Percentiles rank a stretch among this genome's conserved stretches.
Conservation (phyloP, 2,113 vertebrate species). For the Thalassoma bifasciatum region DNA sequence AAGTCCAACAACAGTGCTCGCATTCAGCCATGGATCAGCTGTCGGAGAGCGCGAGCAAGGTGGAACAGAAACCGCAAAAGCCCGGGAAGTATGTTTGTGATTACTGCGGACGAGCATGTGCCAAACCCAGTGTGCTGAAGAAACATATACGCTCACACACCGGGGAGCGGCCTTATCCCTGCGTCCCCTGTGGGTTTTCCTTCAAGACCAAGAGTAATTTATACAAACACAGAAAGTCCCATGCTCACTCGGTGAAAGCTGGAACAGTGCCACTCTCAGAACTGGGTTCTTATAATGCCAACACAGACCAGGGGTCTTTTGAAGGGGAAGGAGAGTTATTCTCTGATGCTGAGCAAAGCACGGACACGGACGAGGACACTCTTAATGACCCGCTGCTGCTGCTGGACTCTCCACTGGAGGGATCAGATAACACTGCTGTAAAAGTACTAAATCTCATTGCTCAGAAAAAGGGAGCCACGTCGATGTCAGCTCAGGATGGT, state of each 20-base stretch:
- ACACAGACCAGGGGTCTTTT: conserved; percentile 88
- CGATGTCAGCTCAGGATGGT: conserved; percentile 84
- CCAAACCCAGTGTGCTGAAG: conserved; percentile 98
- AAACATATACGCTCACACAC: conserved; percentile 99
- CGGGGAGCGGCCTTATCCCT: conserved; percentile 96
- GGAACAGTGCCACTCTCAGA: conserved; percentile 93
- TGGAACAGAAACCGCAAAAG: conserved; percentile 95
- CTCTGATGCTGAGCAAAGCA: conserved; percentile 96
- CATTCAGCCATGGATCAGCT: conserved; percentile 89
- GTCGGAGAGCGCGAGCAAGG: conserved; percentile 87
- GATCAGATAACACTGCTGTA: conserved; percentile 87
- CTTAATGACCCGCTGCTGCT: conserved; percentile 82
- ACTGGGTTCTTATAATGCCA: conserved; percentile 87
- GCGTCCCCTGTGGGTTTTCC: conserved; percentile 97
- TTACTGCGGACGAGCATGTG: conserved; percentile 97
- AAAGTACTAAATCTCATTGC: conserved; percentile 94
- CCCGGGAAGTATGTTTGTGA: conserved; percentile 98
- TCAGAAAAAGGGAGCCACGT: conserved; percentile 88
- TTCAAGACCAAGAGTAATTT: conserved; percentile 99
- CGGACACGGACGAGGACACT: conserved; percentile 96
- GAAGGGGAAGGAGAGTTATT: conserved; percentile 94
- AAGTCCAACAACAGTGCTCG: conserved; percentile 88
- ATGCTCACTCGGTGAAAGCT: conserved; percentile 97
- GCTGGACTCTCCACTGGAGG: conserved; percentile 84
- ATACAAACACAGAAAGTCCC: conserved; percentile 99